phyloP scores from a whole-genome alignment of 2,797 vertebrate genomes.

The Melanotaenia boesemani region DNA sequence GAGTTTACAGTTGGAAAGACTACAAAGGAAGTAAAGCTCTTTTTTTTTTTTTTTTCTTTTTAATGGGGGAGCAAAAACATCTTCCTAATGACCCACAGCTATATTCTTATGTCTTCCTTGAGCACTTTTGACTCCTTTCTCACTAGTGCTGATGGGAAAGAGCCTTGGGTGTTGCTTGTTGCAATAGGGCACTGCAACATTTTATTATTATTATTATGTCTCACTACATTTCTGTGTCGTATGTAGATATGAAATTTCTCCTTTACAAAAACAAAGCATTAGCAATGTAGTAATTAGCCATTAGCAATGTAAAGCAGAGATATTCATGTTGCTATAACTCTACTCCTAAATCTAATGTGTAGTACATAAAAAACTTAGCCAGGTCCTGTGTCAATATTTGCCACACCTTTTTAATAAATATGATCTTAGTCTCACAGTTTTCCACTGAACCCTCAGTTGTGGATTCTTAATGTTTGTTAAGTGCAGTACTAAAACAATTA shows the following conservation, averaged over 20 bases:
- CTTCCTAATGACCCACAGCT: background rate
- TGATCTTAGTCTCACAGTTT: background rate
- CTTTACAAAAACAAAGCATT: background rate
- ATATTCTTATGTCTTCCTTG: background rate
- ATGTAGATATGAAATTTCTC: background rate
- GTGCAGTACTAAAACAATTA: too few species aligned
- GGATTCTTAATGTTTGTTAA: too few species aligned
- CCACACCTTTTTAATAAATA: background rate
- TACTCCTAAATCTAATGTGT: background rate
- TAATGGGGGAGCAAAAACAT: background rate
- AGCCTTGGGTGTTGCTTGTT: background rate
- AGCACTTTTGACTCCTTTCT: background rate
- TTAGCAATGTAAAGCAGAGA: background rate
- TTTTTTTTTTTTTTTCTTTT: background rate
- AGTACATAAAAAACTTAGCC: background rate
- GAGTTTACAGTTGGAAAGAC: background rate
- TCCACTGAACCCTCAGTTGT: too few species aligned
- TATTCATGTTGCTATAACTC: background rate
- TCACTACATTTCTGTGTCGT: background rate
- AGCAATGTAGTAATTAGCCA: background rate
- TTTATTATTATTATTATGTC: background rate
- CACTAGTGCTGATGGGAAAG: too few species aligned
- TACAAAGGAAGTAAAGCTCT: background rate
- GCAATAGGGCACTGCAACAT: background rate
- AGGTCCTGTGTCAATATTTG: background rate